Evolutionary conservation across 2,797 vertebrate genomes (phyloP), one percentile per base, ranked within the genome.

Genomic region (Phalloptychus januarius): DNA sequence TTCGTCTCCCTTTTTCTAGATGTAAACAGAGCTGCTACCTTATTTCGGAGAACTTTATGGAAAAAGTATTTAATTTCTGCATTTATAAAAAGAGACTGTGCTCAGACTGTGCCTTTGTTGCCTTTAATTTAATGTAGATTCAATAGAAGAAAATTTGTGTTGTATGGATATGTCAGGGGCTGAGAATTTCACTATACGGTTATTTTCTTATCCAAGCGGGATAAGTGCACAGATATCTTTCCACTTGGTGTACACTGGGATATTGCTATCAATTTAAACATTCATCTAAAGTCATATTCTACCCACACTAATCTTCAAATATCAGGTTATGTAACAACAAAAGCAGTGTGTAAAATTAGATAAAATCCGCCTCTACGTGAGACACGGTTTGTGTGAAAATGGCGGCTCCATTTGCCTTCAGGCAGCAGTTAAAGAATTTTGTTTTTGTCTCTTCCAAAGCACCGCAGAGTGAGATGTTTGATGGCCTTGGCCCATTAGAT

Each of bases 31-130:
- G 87, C 83, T 86, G 83, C 86, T 88, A 73, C 52, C 86, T 86
- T 87, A 78, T 89, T 89, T 91, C 85, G 80, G 91, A 94, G 63
- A 81, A 80, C 72, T 75, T 67, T 74, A 84, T 72, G 81, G 85
- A 90, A 71, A 71, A 58, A 80, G 18, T 54, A 65, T 91, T 87
- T 58, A 78, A 75, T 86, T 61, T 82, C n/a, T 45, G 36, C 28
- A 67, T 79, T 67, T 70, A 40, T 40, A 70, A 69, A 69, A 69
- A 44, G 40, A 63, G 93, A 92, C 90, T 93, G 92, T 93, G 95
- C 95, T 95, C 92, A 45, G 52, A 74, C 94, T 93, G 95, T 95
- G 93, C 84, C 31, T 42, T 42, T 25, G 38, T 28, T 70, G 40
- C 71, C 65, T 50, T 52, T 85, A 71, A 86, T 83, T 86, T 86